Percentiles rank a stretch among this genome's conserved stretches.
Evolutionary conservation across 1,140 invertebrate species (phyloP).

Genomic region (Caenorhabditis tropicalis): DNA sequence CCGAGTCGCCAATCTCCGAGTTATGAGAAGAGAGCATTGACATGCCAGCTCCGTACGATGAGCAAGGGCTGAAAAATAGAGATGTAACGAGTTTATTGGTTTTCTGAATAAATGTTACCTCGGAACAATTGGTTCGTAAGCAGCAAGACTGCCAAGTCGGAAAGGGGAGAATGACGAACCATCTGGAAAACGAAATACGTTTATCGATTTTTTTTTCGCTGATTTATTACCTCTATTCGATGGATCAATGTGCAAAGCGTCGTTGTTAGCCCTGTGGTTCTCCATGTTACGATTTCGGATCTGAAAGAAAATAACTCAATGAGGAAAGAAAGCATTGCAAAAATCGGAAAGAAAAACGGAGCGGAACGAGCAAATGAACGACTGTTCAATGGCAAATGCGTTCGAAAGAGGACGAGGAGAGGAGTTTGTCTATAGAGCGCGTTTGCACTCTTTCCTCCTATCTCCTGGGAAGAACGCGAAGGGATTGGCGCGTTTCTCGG

Average conservation of each 20-base stretch:
- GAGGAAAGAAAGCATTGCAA: no score
- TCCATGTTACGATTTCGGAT: neutral
- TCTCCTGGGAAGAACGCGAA: no score
- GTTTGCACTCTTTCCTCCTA: neutral
- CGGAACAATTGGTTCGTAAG: neutral
- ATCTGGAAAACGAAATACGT: neutral
- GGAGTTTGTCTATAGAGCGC: neutral
- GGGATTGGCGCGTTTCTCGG: neutral
- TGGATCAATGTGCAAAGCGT: conserved; percentile 6
- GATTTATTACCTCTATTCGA: neutral
- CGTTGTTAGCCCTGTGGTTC: neutral
- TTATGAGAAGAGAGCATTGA: conserved; percentile 13
- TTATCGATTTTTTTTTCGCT: neutral
- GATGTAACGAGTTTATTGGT: no score
- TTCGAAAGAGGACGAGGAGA: neutral
- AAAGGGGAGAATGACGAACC: conserved; percentile 12
- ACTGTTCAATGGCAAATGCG: neutral
- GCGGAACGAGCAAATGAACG: neutral
- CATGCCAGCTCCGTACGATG: neutral
- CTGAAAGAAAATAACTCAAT: neutral
- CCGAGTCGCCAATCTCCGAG: neutral
- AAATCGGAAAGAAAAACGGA: neutral
- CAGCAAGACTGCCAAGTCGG: neutral
- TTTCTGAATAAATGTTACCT: neutral
- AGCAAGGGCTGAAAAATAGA: neutral